Evolutionary conservation across 1,140 invertebrate species (phyloP), one percentile per base, ranked within the genome.

Genomic region (Lordiphosa collinella): DNA sequence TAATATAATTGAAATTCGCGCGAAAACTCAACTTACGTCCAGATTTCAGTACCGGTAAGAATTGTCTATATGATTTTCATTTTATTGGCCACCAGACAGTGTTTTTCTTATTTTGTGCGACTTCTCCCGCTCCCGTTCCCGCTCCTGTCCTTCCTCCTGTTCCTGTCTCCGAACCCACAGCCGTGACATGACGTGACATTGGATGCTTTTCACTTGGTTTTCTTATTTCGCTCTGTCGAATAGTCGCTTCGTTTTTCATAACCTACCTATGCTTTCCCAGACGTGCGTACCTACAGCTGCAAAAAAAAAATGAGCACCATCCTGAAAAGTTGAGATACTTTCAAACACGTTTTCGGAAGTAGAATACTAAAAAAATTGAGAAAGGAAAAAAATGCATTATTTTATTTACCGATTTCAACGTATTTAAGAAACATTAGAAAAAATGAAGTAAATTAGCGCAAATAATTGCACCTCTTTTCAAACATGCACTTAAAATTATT

Each of bases 31-130:
- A 74, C 73, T 55, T 59, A 67, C 56, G 66, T 62, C 52, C 80
- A 86, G 82, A 86, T 86, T 73, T 86, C 82, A 66, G 82, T 86
- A 82, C 82, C 82, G 82, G 82, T 86, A 86, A 86, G 82, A 86
- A 86, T 76, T 63, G 63, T 72, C 58, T 68, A 57, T 72, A 67
- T 82, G 22, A 53, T 56, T 71, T 79, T 61, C 62, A 9, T 46
- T 68, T 55, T 84, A 82, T 82, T 82, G 76, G 76, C 76, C 76
- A 54, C 49, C 72, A 82, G 67, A 68, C 31, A 46, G 32, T 75
- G 55, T 71, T 71, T 54, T 72, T 38, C 59, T 56, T 43, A 31
- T 37, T 12, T n/a, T 12, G 14, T n/a, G 37, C 9, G 22, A 18
- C 40, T 12, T 1, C 18, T 22, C 38, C 13, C 16, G 25, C 40